phyloP scores from a whole-genome alignment of 2,888 invertebrate genomes.

The Drosophila nr. fundita region DNA sequence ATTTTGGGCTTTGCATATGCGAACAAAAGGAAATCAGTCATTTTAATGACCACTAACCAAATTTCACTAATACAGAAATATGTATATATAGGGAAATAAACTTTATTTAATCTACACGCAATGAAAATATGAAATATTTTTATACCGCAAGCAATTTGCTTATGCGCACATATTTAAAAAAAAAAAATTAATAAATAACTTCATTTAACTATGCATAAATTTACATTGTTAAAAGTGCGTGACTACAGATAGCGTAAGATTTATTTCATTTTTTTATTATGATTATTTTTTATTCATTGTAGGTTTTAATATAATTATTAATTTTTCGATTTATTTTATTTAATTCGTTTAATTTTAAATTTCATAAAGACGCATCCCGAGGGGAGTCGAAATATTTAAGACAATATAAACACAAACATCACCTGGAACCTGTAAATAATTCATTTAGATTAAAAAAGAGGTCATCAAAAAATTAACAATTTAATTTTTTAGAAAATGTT shows the following conservation, averaged over 20 bases:
- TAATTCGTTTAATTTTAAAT: background rate
- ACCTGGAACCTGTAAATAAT: background rate
- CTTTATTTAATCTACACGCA: background rate
- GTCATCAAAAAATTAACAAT: background rate
- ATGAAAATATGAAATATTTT: background rate
- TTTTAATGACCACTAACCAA: conserved; percentile 39
- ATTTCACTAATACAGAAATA: conserved; percentile 12
- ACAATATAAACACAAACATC: background rate
- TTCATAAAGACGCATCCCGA: too few species aligned
- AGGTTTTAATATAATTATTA: background rate
- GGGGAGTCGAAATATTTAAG: background rate
- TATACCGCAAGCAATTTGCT: background rate
- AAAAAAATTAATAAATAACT: background rate
- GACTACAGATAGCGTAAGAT: too few species aligned
- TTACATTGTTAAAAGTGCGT: background rate
- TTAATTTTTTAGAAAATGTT: too few species aligned
- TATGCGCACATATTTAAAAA: conserved; percentile 2
- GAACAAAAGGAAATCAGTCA: conserved; percentile 30
- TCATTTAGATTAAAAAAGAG: background rate
- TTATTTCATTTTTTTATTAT: too few species aligned
- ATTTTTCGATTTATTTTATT: background rate
- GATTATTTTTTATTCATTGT: too few species aligned
- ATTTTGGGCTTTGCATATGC: conserved; percentile 52
- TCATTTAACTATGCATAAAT: background rate
- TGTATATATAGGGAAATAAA: background rate